Evolutionary conservation across 2,888 invertebrate species (phyloP), one percentile per base, ranked within the genome.

Genomic region (Carcina quercana): DNA sequence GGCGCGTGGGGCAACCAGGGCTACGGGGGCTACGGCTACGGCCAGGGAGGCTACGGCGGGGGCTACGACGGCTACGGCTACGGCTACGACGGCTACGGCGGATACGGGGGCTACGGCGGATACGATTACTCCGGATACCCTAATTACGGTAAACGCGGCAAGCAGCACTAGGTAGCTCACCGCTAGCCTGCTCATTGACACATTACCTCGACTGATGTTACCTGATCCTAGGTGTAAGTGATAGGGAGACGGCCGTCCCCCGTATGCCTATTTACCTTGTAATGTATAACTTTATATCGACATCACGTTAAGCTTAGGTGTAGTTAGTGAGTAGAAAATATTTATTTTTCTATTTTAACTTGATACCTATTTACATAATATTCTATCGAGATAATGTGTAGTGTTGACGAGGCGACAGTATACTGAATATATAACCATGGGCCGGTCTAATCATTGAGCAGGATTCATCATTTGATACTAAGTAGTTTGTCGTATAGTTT

Each of bases 111-210:
- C 60, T 91, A 92, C 80, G 91, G 91, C 67, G 90, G 91, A 68
- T 92, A 92, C 80, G 91, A 91, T 84, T 91, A 91, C 86, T 88
- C 90, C 72, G 90, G 89, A 86, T 91, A 91, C 85, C 89, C 90
- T 84, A 91, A 91, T 87, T 91, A 92, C 86, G 92, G 91, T 91
- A 91, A 82, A 84, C 82, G 82, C 72, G 80, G 80, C 74, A 83
- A 83, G 79, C 82, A 82, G 75, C 24, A 78, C 69, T 82, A 82
- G 68, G 63, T 51, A 61, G 13, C 15, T 65, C 61, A 56, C 45
- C 63, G 71, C 67, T 57, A 59, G 67, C 68, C 72, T 68, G 75
- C 79, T 74, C 76, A 67, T 74, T 74, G 73, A 80, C 82, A 78
- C 80, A 78, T 80, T 80, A 82, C 82, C 80, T 83, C 82, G 80